phyloP scores from a whole-genome alignment of 1,140 invertebrate genomes.

The Cotesia vestalis region DNA sequence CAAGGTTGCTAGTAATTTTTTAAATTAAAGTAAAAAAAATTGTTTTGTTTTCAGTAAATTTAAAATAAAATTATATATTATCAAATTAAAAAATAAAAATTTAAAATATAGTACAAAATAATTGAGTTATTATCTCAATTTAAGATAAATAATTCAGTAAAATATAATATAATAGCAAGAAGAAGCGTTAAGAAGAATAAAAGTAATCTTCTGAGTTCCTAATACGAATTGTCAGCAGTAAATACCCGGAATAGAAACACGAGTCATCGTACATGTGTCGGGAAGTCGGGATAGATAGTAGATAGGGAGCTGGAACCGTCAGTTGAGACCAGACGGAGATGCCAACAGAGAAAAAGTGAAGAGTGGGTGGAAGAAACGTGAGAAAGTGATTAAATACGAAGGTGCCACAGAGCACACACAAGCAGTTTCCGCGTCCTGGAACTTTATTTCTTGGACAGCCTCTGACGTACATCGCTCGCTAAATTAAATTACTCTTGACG shows the following conservation, averaged over 20 bases:
- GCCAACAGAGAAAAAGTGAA: background rate
- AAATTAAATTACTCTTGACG: background rate
- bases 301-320: no score
- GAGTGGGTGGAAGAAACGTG: background rate
- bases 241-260: background rate
- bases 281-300: background rate
- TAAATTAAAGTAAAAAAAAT: no score
- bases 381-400: conserved; percentile 16
- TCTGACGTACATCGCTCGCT: background rate
- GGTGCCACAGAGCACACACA: background rate
- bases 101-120: no score
- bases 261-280: background rate
- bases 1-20: no score
- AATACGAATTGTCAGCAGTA: conserved; percentile 19
- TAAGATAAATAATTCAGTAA: no score
- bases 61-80: no score
- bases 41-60: no score
- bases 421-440: conserved; percentile 7
- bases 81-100: no score
- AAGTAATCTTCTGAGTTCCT: background rate
- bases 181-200: background rate
- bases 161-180: no score
- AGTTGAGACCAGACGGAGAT: no score
- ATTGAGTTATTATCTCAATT: no score
- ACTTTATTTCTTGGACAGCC: conserved; percentile 7